phyloP scores from a whole-genome alignment of 2,888 invertebrate species.

The Caenorhabditis angaria region DNA sequence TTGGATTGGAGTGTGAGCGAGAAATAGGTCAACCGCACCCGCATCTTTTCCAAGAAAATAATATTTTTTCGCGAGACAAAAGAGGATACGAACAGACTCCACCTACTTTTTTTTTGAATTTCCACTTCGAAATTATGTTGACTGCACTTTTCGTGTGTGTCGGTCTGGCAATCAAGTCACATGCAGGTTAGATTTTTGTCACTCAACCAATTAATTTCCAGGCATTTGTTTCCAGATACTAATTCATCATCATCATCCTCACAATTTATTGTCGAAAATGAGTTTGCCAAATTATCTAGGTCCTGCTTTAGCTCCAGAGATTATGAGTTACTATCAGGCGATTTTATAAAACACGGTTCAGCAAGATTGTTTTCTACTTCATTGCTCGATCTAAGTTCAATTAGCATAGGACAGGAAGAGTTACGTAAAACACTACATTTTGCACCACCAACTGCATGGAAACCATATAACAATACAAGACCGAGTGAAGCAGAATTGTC shows the following conservation, averaged over 20 bases:
- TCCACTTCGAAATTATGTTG: no score
- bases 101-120: no score
- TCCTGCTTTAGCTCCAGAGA: conserved; percentile 13
- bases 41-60: no score
- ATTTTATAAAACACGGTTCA: conserved; percentile 3
- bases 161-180: conserved; percentile 10
- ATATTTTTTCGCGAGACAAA: no score
- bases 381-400: not conserved
- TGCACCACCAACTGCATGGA: conserved; percentile 6
- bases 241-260: not conserved
- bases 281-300: conserved; percentile 15
- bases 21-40: no score
- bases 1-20: no score
- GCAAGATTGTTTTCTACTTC: not conserved
- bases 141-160: conserved; percentile 14
- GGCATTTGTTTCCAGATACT: not conserved
- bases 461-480: conserved; percentile 9
- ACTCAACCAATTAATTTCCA: not conserved
- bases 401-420: conserved; percentile 14
- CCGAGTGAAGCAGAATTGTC: conserved; percentile 16
- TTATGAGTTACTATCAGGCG: conserved; percentile 14
- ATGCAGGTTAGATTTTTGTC: conserved; percentile 16
- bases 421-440: conserved; percentile 11
- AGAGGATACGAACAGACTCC: no score
- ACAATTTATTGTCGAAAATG: conserved; percentile 1